Evolutionary conservation across 2,888 invertebrate species (phyloP).

Genomic region (Diplolepis rosae): DNA sequence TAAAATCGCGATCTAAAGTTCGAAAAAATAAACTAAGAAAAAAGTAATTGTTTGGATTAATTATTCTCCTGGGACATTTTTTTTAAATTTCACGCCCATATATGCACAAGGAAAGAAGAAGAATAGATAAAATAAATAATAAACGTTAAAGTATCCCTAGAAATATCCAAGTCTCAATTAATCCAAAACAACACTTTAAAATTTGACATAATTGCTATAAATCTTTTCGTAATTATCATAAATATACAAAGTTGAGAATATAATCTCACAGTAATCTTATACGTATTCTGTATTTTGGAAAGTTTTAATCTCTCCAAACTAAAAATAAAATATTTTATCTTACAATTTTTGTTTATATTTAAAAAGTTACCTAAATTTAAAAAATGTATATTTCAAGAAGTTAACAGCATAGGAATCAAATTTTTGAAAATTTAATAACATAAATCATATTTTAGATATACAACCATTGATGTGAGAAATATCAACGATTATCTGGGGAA

Average conservation of each 20-base stretch:
- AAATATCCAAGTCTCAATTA: neutral
- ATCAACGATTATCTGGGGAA: constrained; percentile 11
- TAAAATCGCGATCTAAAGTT: neutral
- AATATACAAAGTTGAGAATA: neutral
- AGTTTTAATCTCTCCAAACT: too few species aligned
- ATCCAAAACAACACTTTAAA: neutral
- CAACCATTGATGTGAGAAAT: too few species aligned
- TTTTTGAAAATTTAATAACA: too few species aligned
- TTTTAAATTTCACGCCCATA: neutral
- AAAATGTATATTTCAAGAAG: too few species aligned
- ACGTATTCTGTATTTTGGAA: neutral
- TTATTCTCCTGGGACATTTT: neutral
- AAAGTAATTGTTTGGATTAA: neutral
- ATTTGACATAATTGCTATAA: too few species aligned
- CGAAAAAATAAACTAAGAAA: neutral
- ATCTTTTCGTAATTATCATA: neutral
- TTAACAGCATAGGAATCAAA: too few species aligned
- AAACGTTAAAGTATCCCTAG: too few species aligned
- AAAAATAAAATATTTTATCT: too few species aligned
- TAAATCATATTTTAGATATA: too few species aligned
- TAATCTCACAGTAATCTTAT: constrained; percentile 4
- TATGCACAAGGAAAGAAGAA: neutral
- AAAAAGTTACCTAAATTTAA: too few species aligned
- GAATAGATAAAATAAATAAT: neutral
- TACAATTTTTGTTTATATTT: too few species aligned